Base-by-base conservation (phyloP, 2,113 vertebrate genomes). In the Sapayoa aenigma region DNA sequence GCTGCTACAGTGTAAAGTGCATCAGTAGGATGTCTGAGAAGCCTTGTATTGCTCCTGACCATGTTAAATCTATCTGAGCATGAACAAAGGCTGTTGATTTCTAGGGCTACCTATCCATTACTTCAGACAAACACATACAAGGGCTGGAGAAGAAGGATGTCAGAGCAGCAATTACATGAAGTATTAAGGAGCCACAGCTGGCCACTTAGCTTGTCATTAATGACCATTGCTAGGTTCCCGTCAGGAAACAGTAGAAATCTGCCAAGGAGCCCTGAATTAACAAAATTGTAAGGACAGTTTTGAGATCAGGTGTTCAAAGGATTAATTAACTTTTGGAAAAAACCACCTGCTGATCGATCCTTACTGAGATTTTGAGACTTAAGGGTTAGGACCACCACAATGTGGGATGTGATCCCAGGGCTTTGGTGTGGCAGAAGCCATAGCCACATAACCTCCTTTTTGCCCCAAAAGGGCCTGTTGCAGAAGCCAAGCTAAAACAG, bases 101-200 rank as follows among this genome's bases (percentile, higher is more conserved):
- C 86, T 90, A 92, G 56, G 72, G 79, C 56, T 89, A 35, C 52
- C 76, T 86, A 37, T 87, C 88, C 46, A 33, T 93, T 84, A 53
- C 86, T 58, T 87, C 74, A 67, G 65, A 67, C 2, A 2, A 84
- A 33, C 0, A 22, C 49, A 69, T 11, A 16, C 16, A 35, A 65
- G 49, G 63, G n/a, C 27, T 53, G 55, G 69, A 92, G 65, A 59
- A 96, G 76, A 87, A 67, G 84, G 66, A 66, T 66, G 50, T 67
- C 35, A 55, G 59, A 58, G 72, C 52, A 91, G 68, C 65, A 84
- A 68, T 94, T 89, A 84, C 0, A 1, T 39, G 56, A 76, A 74
- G 58, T 68, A 81, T 82, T 78, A 93, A 96, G 83, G 90, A 96
- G 92, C 46, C 94, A 84, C 95, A 96, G 92, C 88, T 97, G 92